A percentile compares a stretch with the other conserved stretches of the same genome.
phyloP scores from a whole-genome alignment of 2,797 vertebrate species.

The Tarsius wallacei region DNA sequence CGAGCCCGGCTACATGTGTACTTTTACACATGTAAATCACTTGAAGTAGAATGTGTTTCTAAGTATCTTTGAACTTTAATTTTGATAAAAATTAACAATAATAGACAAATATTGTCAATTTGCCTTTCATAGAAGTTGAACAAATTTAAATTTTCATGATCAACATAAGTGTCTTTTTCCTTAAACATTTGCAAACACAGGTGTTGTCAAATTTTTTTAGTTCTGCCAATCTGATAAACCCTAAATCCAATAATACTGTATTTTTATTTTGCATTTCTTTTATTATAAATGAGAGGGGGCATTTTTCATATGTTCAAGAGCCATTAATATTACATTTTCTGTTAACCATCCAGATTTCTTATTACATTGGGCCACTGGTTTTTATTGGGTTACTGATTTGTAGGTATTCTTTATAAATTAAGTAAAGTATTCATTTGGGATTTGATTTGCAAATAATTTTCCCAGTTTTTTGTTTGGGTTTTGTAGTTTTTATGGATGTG shows the following conservation, averaged over 20 bases:
- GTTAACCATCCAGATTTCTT: constrained; percentile 5
- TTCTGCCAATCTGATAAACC: background rate
- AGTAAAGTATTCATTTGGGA: constrained; percentile 7
- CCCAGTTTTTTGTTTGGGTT: background rate
- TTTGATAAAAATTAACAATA: constrained; percentile 40
- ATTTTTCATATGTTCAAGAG: constrained; percentile 30
- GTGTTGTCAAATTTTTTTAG: constrained; percentile 25
- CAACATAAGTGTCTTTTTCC: background rate
- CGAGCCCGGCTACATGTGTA: background rate
- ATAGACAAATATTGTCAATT: constrained; percentile 22
- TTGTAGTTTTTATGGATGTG: background rate
- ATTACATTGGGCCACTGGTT: background rate
- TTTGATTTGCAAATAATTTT: constrained; percentile 17
- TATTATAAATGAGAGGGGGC: background rate
- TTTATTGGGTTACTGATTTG: constrained; percentile 2
- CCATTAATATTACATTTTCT: constrained; percentile 1
- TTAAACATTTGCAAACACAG: constrained; percentile 1
- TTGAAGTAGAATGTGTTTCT: constrained; percentile 40
- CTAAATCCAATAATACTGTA: background rate
- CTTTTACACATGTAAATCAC: background rate
- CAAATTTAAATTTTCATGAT: background rate
- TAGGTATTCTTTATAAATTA: background rate
- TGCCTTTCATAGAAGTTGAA: background rate
- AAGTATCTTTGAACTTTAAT: constrained; percentile 44
- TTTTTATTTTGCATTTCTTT: constrained; percentile 30